These are phyloP conservation scores for Eriosoma lanigerum DNA, from an alignment of 1,140 invertebrate species.

Conservation along the genomic window DNA sequence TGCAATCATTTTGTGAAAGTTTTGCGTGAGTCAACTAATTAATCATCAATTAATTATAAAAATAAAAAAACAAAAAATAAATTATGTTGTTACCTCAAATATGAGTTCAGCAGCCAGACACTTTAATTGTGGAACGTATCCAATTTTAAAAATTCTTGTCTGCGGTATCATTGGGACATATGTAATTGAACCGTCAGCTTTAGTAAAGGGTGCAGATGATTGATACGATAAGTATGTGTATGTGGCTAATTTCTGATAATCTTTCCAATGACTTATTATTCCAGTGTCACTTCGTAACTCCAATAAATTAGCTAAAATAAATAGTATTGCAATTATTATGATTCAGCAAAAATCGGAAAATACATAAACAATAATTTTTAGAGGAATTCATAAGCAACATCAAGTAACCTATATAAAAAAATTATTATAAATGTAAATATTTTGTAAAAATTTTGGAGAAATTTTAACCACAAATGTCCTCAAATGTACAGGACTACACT, in stretches of 20 bases:
- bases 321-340: neutral
- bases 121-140: constrained; percentile 54
- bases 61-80: no score
- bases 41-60: neutral
- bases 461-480: no score
- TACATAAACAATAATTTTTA: no score
- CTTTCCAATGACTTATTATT: constrained; percentile 58
- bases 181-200: constrained; percentile 52
- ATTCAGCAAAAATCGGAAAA: no score
- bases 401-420: no score
- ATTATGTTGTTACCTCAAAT: constrained; percentile 56
- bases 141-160: constrained; percentile 55
- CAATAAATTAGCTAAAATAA: constrained; percentile 54
- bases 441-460: no score
- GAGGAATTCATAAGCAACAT: no score
- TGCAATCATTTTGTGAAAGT: no score
- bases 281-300: constrained; percentile 56
- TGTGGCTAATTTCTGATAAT: constrained; percentile 56
- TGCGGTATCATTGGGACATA: constrained; percentile 57
- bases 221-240: constrained; percentile 57
- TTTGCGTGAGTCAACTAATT: neutral
- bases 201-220: constrained; percentile 55
- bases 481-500: no score
- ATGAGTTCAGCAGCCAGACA: constrained; percentile 55
- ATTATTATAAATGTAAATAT: no score